Evolutionary conservation across 2,888 invertebrate genomes (phyloP), one percentile per base, ranked within the genome.

Genomic region (Leucophora obtusa): DNA sequence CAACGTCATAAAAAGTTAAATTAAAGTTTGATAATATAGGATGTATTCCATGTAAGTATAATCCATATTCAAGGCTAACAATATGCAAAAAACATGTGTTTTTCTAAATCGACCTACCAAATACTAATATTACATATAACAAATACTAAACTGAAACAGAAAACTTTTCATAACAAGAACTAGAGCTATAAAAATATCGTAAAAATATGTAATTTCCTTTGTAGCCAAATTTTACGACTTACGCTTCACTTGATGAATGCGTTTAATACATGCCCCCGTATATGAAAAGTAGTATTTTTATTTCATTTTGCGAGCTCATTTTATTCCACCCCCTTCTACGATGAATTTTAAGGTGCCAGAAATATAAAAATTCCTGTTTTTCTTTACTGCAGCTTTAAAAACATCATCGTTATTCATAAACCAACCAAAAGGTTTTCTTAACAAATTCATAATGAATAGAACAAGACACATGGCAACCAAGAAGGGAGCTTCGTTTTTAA

Each of bases 171-270:
- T 77, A 66, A 81, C 66, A 62, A 77, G 69, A 77, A 43, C 66
- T 33, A 38, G 59, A 51, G 81, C 77, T 53, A 81, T 81, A 77
- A 81, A 81, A 81, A 81, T 70, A 81, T 81, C 81, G 77, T 81
- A 81, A 81, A 79, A 81, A 81, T 81, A 81, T 81, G 68, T 81
- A 81, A 81, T 81, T 81, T 81, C 73, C 73, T 60, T 77, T 70
- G 73, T 66, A 77, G 81, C 70, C 77, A 77, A 70, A 65, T 70
- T 81, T 81, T 76, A 81, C 56, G 80, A 81, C 80, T 73, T 77
- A 73, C 69, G 80, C 76, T 81, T 81, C 69, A 77, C 76, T 81
- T 81, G 80, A 81, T 81, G 80, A 73, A 81, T 77, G 76, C 76
- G 73, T 81, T 73, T 73, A 77, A 70, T 76, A 73, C 69, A 72